These are phyloP conservation scores for Noctua pronuba DNA, from an alignment of 2,888 invertebrate species.

Conservation along the genomic window DNA sequence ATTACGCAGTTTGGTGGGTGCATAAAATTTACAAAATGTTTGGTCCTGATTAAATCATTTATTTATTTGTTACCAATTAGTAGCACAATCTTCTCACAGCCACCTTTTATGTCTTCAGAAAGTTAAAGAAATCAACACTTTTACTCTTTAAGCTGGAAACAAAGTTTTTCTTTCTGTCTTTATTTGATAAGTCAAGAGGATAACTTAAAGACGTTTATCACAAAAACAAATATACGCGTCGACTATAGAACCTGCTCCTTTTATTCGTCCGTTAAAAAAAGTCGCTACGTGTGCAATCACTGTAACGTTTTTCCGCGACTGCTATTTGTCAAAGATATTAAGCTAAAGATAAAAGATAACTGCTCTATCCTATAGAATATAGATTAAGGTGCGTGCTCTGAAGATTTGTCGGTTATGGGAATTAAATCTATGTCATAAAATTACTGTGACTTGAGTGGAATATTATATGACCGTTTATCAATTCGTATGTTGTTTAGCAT, in stretches of 20 bases:
- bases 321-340: slow-evolving; percentile 45
- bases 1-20: too few relatives aligned
- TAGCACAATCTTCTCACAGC: background rate
- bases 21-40: too few relatives aligned
- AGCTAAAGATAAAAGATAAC: slow-evolving; percentile 23
- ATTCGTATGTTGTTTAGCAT: too few relatives aligned
- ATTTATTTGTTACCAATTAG: too few relatives aligned
- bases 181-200: slow-evolving; percentile 1
- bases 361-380: background rate
- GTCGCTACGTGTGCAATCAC: background rate
- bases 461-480: background rate
- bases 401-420: background rate
- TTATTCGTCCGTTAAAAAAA: slow-evolving; percentile 4
- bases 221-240: background rate
- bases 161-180: background rate
- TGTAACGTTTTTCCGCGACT: slow-evolving; percentile 4
- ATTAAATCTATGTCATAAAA: background rate
- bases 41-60: too few relatives aligned
- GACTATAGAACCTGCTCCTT: background rate
- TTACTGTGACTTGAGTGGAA: background rate
- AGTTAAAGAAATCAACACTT: background rate
- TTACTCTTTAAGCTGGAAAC: background rate
- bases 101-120: background rate
- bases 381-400: background rate
- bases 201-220: background rate